A percentile compares a stretch with the other conserved stretches of the same genome.
These are phyloP conservation scores for Anagyrus pseudococci DNA, from an alignment of 2,888 invertebrate species.

Conservation along the genomic window DNA sequence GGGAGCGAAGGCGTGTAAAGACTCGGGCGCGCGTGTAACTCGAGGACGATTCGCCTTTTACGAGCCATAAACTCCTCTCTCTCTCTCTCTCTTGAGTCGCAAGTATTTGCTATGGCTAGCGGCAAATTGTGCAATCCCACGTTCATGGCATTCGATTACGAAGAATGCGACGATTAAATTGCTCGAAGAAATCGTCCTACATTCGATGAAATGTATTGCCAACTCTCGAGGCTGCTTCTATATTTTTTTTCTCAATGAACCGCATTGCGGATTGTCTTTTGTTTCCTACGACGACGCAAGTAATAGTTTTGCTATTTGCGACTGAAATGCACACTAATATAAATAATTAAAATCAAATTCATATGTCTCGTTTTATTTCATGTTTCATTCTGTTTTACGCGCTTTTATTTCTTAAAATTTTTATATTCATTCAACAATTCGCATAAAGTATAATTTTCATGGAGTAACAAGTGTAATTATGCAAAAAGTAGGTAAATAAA, in stretches of 20 bases:
- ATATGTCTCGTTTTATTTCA: not conserved
- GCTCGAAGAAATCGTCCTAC: slow-evolving; percentile 29
- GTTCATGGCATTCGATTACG: slow-evolving; percentile 37
- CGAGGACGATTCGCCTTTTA: slow-evolving; percentile 48
- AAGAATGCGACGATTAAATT: slow-evolving; percentile 34
- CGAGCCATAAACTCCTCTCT: slow-evolving; percentile 47
- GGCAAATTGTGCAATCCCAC: slow-evolving; percentile 45
- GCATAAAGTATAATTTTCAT: no score
- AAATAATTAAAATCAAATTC: not conserved
- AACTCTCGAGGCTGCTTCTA: no score
- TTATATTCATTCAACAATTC: no score
- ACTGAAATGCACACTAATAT: not conserved
- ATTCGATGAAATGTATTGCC: slow-evolving; percentile 24
- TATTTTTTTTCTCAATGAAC: no score
- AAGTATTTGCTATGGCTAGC: no score
- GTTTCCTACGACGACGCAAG: not conserved
- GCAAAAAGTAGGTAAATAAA: no score
- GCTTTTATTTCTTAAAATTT: no score
- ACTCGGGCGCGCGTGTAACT: slow-evolving; percentile 38
- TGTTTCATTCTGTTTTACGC: no score
- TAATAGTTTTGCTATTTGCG: not conserved
- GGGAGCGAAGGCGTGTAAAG: slow-evolving; percentile 35
- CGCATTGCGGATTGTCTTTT: no score
- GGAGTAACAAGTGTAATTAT: no score
- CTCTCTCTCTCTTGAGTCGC: no score